Evolutionary conservation across 2,113 vertebrate species (phyloP).

Genomic region (Ornithorhynchus anatinus): DNA sequence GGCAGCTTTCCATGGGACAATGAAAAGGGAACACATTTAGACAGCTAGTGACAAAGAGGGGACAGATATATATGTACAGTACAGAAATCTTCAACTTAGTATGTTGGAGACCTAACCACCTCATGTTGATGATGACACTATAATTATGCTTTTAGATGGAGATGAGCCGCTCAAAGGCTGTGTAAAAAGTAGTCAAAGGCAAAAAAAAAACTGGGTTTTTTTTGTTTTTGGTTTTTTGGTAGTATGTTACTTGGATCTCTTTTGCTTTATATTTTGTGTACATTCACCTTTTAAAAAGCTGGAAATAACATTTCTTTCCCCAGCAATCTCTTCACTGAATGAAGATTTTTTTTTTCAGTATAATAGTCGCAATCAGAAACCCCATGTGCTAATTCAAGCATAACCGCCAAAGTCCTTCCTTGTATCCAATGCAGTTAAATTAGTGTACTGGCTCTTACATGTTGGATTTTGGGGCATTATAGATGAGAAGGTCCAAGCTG

Average conservation of each 20-base stretch:
- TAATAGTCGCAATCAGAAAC: too few relatives aligned
- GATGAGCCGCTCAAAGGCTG: background rate
- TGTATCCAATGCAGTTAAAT: too few relatives aligned
- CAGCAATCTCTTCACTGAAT: too few relatives aligned
- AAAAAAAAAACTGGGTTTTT: background rate
- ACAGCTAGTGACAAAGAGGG: background rate
- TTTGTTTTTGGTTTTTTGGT: background rate
- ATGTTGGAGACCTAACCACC: background rate
- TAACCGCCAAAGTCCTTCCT: too few relatives aligned
- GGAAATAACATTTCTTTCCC: background rate
- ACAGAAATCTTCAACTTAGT: too few relatives aligned
- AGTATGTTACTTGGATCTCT: background rate
- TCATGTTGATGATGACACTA: background rate
- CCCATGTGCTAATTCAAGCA: too few relatives aligned
- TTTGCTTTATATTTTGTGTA: background rate
- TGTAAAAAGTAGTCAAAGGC: background rate
- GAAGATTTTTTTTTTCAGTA: too few relatives aligned
- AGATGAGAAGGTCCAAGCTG: too few relatives aligned
- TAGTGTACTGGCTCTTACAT: too few relatives aligned
- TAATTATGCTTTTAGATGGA: background rate
- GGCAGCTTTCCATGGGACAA: background rate
- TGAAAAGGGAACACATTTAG: background rate
- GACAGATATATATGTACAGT: background rate
- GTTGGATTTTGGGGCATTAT: too few relatives aligned
- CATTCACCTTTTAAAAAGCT: background rate